These are phyloP conservation scores for Poecilobothrus nobilitatus DNA, from an alignment of 2,888 invertebrate species.

Conservation along the genomic window DNA sequence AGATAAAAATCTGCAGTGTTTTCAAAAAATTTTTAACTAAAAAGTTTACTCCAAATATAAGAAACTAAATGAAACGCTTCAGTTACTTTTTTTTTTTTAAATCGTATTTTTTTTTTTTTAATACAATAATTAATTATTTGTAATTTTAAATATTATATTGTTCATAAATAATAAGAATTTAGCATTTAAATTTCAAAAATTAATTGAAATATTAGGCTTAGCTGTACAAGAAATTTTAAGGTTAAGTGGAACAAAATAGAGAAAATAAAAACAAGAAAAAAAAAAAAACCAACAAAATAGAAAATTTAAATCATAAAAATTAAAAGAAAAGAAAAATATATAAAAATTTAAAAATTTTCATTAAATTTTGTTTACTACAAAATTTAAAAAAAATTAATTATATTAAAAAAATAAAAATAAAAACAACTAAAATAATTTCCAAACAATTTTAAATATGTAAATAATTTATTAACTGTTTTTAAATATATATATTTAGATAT, in stretches of 20 bases:
- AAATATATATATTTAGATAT: background rate
- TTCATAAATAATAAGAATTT: too few relatives aligned
- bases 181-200: background rate
- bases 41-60: too few relatives aligned
- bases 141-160: too few relatives aligned
- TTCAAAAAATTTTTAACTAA: too few relatives aligned
- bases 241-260: slow-evolving; percentile 10
- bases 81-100: too few relatives aligned
- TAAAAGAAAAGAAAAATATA: background rate
- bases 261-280: background rate
- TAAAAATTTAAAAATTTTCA: too few relatives aligned
- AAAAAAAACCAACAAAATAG: background rate
- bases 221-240: slow-evolving; percentile 7
- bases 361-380: too few relatives aligned
- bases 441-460: background rate
- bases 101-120: too few relatives aligned
- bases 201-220: background rate
- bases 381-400: too few relatives aligned
- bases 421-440: background rate
- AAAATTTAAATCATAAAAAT: background rate
- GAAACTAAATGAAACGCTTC: too few relatives aligned
- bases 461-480: background rate
- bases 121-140: too few relatives aligned
- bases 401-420: background rate
- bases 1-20: too few relatives aligned